Percentiles rank a stretch among this genome's conserved stretches.
These are phyloP conservation scores for Rhinella marina DNA, from an alignment of 2,797 vertebrate species.

Conservation along the genomic window DNA sequence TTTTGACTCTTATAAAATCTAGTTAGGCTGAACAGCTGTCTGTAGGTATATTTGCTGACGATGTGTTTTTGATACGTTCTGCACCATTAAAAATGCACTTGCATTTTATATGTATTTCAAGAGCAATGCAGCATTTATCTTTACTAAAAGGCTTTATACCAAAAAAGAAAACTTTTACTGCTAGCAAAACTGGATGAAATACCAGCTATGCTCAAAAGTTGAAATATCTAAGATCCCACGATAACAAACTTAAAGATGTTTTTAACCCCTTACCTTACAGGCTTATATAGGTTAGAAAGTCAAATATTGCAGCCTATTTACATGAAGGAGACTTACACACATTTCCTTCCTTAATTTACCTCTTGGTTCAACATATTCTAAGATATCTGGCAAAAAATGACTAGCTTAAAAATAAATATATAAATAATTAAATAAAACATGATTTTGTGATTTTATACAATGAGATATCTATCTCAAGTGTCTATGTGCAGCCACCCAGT, in stretches of 20 bases:
- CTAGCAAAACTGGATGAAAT: neutral
- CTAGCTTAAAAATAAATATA: too few species aligned
- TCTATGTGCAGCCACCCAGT: too few species aligned
- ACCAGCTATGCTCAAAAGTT: neutral
- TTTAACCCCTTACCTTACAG: too few species aligned
- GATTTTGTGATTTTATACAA: too few species aligned
- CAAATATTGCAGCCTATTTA: too few species aligned
- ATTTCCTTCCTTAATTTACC: too few species aligned
- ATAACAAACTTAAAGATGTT: neutral
- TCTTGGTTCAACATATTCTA: too few species aligned
- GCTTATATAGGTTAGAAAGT: too few species aligned
- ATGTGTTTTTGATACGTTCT: conserved; percentile 14
- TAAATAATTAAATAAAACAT: too few species aligned
- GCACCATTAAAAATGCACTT: conserved; percentile 27
- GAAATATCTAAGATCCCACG: neutral
- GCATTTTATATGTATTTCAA: conserved; percentile 25
- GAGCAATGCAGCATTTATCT: conserved; percentile 17
- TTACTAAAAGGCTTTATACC: neutral
- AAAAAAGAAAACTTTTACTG: neutral
- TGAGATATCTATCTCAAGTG: too few species aligned
- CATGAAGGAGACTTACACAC: too few species aligned
- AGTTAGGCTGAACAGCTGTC: conserved; percentile 30
- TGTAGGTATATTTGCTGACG: conserved; percentile 21
- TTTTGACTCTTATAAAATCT: neutral
- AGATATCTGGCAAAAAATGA: too few species aligned